Evolutionary conservation across 37 sponge, comb jelly and placozoan species (phyloP), one percentile per base, ranked within the genome.

Genomic region (Hormiphora californensis): DNA sequence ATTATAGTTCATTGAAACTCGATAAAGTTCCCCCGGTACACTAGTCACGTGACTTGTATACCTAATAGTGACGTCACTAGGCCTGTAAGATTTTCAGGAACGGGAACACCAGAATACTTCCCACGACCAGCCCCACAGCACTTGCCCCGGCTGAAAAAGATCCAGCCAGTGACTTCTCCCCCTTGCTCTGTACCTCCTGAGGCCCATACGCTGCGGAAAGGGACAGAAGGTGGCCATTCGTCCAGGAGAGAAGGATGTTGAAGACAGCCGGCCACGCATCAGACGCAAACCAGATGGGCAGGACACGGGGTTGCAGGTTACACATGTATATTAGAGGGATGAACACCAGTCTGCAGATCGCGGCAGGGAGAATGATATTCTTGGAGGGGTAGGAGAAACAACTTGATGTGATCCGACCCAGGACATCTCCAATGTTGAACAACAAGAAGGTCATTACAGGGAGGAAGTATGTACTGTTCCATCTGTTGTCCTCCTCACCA

Each of bases 291-390:
- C 81, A 73, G 0, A 73, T 46, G 7, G 41, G 35, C 0, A 73
- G 7, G 38, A 46, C 40, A 28, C 81, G 81, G 25, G 81, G 81
- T 40, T 73, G 81, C 2, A 73, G 44, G 46, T 73, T 73, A 40
- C 81, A 73, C 81, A 73, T 73, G 46, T 73, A 73, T 43, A 73
- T 39, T 1, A 73, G 81, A 12, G 81, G 81, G 81, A 73, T 73
- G 46, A 73, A 73, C 23, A 73, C 46, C 4, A 73, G 25, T 40
- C 81, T 21, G 43, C 4, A 33, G 35, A 73, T 27, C 23, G 81
- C 8, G 32, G 43, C 3, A 22, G 81, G 81, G 28, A 73, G 81
- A 30, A 73, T 39, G 36, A 27, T n/a, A 22, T 36, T 33, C 81
- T 73, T 27, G 46, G 25, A 27, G 41, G 81, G 81, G 9, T 32